Evolutionary conservation across 2,888 invertebrate species (phyloP), one percentile per base, ranked within the genome.

Genomic region (Nemotelus nigrinus): DNA sequence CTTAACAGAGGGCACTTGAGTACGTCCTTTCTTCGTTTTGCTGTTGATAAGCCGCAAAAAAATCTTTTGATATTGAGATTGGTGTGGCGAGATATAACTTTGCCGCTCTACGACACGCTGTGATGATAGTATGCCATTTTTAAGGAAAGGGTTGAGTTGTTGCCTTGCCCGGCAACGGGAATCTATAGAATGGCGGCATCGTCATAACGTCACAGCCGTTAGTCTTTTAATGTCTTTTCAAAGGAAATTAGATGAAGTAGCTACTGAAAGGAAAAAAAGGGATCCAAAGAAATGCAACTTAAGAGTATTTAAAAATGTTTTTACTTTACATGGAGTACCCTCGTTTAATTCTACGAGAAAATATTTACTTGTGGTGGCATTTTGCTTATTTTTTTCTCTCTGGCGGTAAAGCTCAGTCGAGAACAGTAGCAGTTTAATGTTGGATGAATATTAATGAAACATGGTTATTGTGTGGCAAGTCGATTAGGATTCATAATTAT

Each of bases 31-130:
- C 70, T 78, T 77, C 72, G 25, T 25, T 1, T 45, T 72, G 67
- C 67, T 74, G 76, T 76, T 70, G 74, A 70, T 63, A 74, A 74
- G 60, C 74, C 60, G 74, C 74, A 74, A 74, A 63, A 63, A 74
- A 63, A 60, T 63, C 63, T 45, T 74, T 74, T 74, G 50, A 60
- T 63, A 74, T 47, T 60, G 74, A 60, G 60, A 74, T 60, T 74
- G 72, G 70, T 43, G 60, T 72, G 72, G 45, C 60, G 74, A 60
- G 60, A 74, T 63, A 70, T 55, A 55, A 70, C 70, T 70, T 44
- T 47, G 43, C 25, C 25, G 25, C 25, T 25, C 25, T 25, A 25
- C 25, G 25, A 25, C 25, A 25, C 25, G 44, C 10, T 55, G 43
- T 41, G 70, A 68, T 50, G 67, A 43, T 70, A 43, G 70, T 41